Conservation (phyloP, 2,888 invertebrate species). For the Xestia sexstrigata region DNA sequence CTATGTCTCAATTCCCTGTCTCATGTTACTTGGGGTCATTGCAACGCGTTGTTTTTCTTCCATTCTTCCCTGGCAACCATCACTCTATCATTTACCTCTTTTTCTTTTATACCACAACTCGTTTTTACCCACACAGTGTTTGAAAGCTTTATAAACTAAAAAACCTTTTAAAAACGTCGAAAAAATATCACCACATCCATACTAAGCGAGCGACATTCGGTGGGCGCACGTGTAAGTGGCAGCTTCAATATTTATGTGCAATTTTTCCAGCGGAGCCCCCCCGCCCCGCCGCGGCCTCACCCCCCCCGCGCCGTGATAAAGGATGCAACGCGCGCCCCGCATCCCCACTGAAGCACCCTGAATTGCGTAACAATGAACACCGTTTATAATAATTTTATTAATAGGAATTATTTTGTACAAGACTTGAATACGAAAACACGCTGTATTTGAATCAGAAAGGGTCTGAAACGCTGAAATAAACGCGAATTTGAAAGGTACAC, state of each 20-base stretch:
- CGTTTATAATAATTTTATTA: slow-evolving; percentile 82
- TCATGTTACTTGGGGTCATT: background rate
- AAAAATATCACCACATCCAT: slow-evolving; percentile 73
- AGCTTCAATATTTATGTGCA: slow-evolving; percentile 91
- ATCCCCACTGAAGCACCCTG: slow-evolving; percentile 76
- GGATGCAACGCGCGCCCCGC: slow-evolving; percentile 84
- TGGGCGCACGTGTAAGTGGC: slow-evolving; percentile 91
- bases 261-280: slow-evolving; percentile 87
- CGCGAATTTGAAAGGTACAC: slow-evolving; percentile 20
- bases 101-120: background rate
- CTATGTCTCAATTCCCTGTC: too few relatives aligned
- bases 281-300: slow-evolving; percentile 64
- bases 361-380: slow-evolving; percentile 86
- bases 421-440: slow-evolving; percentile 60
- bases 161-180: background rate
- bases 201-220: slow-evolving; percentile 70
- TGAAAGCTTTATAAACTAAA: background rate
- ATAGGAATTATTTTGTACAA: slow-evolving; percentile 71
- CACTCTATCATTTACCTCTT: background rate
- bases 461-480: slow-evolving; percentile 37
- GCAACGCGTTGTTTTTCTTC: background rate
- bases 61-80: too few relatives aligned
- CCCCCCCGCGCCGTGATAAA: slow-evolving; percentile 80
- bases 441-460: slow-evolving; percentile 37
- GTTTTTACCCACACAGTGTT: background rate